Conservation (phyloP, 2,888 invertebrate genomes). For the Junonia oenone region DNA sequence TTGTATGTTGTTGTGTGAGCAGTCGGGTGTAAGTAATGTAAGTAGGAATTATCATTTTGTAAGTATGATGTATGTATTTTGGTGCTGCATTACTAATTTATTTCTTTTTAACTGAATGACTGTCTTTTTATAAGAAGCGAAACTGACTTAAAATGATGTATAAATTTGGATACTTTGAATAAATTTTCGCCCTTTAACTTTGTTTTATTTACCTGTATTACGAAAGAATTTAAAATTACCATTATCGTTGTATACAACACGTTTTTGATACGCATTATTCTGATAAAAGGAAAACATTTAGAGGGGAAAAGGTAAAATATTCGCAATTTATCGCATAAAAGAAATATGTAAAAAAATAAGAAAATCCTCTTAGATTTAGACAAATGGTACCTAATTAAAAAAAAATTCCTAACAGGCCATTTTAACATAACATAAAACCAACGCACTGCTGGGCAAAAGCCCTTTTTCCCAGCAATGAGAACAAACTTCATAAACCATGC, state of each 20-base stretch:
- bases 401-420: too few species aligned
- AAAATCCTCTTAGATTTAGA: too few species aligned
- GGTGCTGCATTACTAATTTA: constrained; percentile 79
- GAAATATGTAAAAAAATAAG: too few species aligned
- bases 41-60: constrained; percentile 50
- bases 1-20: constrained; percentile 1
- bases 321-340: too few species aligned
- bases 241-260: background rate
- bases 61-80: constrained; percentile 69
- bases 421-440: too few species aligned
- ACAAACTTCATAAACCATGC: too few species aligned
- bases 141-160: constrained; percentile 61
- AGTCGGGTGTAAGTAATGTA: constrained; percentile 31
- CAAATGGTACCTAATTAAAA: too few species aligned
- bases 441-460: too few species aligned
- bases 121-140: constrained; percentile 63
- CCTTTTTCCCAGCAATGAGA: too few species aligned
- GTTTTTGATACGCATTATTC: too few species aligned
- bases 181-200: constrained; percentile 62
- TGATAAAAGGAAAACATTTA: too few species aligned
- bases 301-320: too few species aligned
- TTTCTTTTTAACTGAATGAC: constrained; percentile 64
- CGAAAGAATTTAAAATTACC: background rate
- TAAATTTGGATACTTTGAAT: constrained; percentile 71
- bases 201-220: constrained; percentile 36